Evolutionary conservation across 2,888 invertebrate species (phyloP).

Genomic region (Lasiommata megera): DNA sequence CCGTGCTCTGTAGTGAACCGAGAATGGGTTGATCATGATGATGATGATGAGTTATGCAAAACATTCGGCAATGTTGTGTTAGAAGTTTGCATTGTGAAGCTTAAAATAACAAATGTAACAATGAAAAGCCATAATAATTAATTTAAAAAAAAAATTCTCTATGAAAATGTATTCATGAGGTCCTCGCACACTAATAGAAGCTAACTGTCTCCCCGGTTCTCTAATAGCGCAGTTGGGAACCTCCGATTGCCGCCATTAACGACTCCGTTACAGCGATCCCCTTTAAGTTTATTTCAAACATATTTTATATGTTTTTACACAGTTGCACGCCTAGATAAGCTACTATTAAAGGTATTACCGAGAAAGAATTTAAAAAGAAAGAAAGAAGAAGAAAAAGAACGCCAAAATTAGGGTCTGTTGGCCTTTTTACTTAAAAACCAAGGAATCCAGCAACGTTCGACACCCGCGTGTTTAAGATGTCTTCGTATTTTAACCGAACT

Average conservation of each 20-base stretch:
- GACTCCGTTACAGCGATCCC: slow-evolving; percentile 8
- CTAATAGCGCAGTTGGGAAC: slow-evolving; percentile 11
- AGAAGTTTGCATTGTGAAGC: no score
- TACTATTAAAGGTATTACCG: not conserved
- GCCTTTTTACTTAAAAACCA: no score
- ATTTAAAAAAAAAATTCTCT: not conserved
- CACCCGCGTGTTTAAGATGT: no score
- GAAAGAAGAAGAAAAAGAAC: no score
- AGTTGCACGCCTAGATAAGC: not conserved
- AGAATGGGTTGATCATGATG: no score
- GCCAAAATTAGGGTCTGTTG: no score
- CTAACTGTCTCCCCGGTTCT: slow-evolving; percentile 9
- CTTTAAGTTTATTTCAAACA: slow-evolving; percentile 7
- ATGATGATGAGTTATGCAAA: no score
- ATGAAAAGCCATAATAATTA: not conserved
- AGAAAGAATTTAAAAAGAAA: not conserved
- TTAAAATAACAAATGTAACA: not conserved
- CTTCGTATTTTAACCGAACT: no score
- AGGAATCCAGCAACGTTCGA: no score
- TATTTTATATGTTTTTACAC: not conserved
- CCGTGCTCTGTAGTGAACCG: no score
- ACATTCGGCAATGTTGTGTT: no score
- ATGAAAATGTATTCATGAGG: slow-evolving; percentile 10
- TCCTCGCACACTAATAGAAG: slow-evolving; percentile 7
- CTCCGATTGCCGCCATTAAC: slow-evolving; percentile 14